Evolutionary conservation across 2,113 vertebrate species (phyloP).

Genomic region (Rhombomys opimus): DNA sequence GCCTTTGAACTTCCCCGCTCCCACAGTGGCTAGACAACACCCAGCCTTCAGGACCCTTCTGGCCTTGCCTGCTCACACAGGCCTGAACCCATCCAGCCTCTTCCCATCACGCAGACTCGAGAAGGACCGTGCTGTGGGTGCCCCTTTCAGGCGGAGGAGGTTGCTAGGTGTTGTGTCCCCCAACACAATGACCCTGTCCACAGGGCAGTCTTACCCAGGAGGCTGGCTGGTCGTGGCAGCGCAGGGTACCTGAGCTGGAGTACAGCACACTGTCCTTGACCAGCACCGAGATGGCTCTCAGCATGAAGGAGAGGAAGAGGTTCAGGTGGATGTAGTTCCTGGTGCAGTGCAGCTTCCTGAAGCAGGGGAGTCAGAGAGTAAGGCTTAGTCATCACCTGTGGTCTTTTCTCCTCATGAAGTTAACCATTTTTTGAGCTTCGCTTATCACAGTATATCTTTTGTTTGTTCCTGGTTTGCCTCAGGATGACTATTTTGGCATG

Average conservation of each 20-base stretch:
- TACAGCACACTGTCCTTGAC: slow-evolving; percentile 94
- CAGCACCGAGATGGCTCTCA: slow-evolving; percentile 93
- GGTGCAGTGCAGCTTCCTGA: slow-evolving; percentile 95
- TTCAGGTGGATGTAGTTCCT: slow-evolving; percentile 97
- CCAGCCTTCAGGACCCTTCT: background rate
- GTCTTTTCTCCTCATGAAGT: background rate
- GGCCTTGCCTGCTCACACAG: accelerated
- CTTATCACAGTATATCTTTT: background rate
- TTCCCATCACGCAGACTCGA: background rate
- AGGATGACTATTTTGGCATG: background rate
- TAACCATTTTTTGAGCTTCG: background rate
- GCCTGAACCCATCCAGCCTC: background rate
- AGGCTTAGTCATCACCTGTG: slow-evolving; percentile 38
- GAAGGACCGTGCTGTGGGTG: too few relatives aligned
- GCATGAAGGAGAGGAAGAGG: slow-evolving; percentile 96
- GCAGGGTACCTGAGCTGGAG: slow-evolving; percentile 84
- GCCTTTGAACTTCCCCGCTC: background rate
- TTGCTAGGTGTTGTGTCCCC: too few relatives aligned
- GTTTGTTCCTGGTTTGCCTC: background rate
- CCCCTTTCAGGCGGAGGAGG: too few relatives aligned
- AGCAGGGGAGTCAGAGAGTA: background rate
- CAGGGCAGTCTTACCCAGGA: slow-evolving; percentile 86
- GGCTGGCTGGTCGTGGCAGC: slow-evolving; percentile 85
- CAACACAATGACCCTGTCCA: too few relatives aligned
- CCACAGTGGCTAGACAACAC: background rate